These are phyloP conservation scores for Anorthoa munda DNA, from an alignment of 2,888 invertebrate genomes.

Conservation along the genomic window DNA sequence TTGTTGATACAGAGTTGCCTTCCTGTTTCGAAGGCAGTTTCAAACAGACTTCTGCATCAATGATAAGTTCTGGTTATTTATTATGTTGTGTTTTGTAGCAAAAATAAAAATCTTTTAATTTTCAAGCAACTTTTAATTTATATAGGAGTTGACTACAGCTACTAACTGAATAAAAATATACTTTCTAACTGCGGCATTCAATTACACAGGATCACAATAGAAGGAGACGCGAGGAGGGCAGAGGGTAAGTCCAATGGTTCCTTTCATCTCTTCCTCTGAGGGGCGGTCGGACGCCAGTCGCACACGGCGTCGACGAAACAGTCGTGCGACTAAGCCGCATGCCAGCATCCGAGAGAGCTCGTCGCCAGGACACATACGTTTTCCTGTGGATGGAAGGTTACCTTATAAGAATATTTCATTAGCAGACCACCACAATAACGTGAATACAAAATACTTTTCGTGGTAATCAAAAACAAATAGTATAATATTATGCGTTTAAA, in stretches of 20 bases:
- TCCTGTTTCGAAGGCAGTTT: constrained; percentile 1
- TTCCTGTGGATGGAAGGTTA: constrained; percentile 89
- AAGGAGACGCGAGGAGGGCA: constrained; percentile 91
- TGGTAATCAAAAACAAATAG: background rate
- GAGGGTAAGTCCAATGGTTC: constrained; percentile 94
- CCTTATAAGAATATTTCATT: background rate
- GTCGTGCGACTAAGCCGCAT: constrained; percentile 92
- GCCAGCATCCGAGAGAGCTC: constrained; percentile 95
- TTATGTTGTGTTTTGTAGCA: background rate
- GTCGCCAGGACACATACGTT: constrained; percentile 96
- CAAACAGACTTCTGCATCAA: background rate
- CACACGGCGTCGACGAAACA: constrained; percentile 92
- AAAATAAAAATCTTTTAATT: background rate
- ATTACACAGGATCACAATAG: constrained; percentile 74
- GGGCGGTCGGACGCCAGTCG: constrained; percentile 89
- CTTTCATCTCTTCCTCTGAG: constrained; percentile 89
- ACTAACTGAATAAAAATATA: background rate
- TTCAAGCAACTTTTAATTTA: constrained; percentile 14
- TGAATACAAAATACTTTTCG: background rate
- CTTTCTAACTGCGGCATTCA: background rate
- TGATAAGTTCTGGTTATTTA: background rate
- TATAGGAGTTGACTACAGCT: background rate
- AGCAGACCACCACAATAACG: background rate
- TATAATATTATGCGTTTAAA: background rate
- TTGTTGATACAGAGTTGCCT: no score